Evolutionary conservation across 92 coral and sea anemone species (phyloP).

Genomic region (Bergia sp.): DNA sequence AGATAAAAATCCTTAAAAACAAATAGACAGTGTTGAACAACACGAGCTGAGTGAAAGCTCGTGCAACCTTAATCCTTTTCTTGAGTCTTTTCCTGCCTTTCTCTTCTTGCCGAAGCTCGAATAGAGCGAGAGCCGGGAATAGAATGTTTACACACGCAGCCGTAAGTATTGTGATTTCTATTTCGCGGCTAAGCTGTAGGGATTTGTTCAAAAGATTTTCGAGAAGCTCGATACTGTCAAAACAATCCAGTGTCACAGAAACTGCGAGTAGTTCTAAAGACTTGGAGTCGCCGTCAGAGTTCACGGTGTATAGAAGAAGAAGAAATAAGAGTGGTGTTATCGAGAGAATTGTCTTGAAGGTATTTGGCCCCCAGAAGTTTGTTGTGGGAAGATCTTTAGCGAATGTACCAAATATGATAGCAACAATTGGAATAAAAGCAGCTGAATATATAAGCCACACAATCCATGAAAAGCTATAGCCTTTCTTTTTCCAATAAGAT

Average conservation of each 20-base stretch:
- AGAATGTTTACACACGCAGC: conserved; percentile 41
- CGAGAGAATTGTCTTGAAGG: conserved; percentile 35
- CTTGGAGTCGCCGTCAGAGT: conserved; percentile 35
- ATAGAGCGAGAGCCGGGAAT: conserved; percentile 39
- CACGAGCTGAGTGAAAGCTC: conserved; percentile 34
- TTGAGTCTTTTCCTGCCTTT: conserved; percentile 27
- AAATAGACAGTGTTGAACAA: conserved; percentile 30
- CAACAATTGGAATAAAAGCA: conserved; percentile 33
- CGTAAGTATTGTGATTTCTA: conserved; percentile 39
- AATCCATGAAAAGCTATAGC: conserved; percentile 41
- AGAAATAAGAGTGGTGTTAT: conserved; percentile 36
- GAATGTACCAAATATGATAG: conserved; percentile 28
- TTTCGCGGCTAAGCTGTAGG: conserved; percentile 25
- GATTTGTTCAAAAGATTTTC: conserved; percentile 35
- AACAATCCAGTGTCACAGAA: conserved; percentile 35
- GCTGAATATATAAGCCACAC: conserved; percentile 34
- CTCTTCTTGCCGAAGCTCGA: conserved; percentile 42
- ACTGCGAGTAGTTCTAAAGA: conserved; percentile 40
- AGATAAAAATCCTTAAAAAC: conserved; percentile 16
- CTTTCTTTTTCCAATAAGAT: conserved; percentile 21
- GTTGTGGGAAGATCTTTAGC: conserved; percentile 39
- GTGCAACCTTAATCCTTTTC: conserved; percentile 34
- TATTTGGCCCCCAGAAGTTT: conserved; percentile 39
- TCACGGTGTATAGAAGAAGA: conserved; percentile 40
- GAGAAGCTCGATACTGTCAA: conserved; percentile 40